Base-by-base conservation (phyloP, 1,140 invertebrate genomes). In the Apis florea region DNA sequence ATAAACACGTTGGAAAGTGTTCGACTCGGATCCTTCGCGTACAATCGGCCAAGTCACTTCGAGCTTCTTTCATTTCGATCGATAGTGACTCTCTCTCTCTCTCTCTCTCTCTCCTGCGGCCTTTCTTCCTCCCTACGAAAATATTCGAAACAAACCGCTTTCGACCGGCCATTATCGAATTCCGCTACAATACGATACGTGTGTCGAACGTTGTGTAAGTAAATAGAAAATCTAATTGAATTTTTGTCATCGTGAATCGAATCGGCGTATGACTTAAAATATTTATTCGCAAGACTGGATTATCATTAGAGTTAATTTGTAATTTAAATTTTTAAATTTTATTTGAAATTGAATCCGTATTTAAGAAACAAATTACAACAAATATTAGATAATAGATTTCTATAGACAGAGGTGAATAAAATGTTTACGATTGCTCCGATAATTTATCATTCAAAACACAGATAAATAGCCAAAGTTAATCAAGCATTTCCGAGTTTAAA, bases 1-100 rank as follows among this genome's bases (percentile, higher is more conserved):
- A 89, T 89, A 89, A 89, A 89, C 88, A 89, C 83, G 84, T 85
- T 84, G 73, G 83, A 76, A 79, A 89, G 83, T 76, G 73, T 81
- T 73, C 70, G 78, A 63, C 56, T 84, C 51, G 54, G 79, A 64
- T 61, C 61, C 67, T 79, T 77, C 79, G 64, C 78, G 63, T 66
- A 88, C 75, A 88, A 84, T 86, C 86, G 87, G 78, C 70, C 68
- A 88, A 40, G 86, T 89, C 86, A 88, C 68, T 83, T 76, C 79
- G 64, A 59, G 59, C 81, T 85, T 80, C 85, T 75, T 85, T 84
- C 56, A 70, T 73, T 70, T 75, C 81, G 78, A 83, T 77, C 15
- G 61, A 40, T 40, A 4, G 31, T 40, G 31, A 40, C 5, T 40
- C 31, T 40, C 4, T 40, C 31, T 40, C 31, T 40, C 31, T 26